Evolutionary conservation across 92 coral and sea anemone genomes (phyloP), one percentile per base, ranked within the genome.

Genomic region (Muricea muricata): DNA sequence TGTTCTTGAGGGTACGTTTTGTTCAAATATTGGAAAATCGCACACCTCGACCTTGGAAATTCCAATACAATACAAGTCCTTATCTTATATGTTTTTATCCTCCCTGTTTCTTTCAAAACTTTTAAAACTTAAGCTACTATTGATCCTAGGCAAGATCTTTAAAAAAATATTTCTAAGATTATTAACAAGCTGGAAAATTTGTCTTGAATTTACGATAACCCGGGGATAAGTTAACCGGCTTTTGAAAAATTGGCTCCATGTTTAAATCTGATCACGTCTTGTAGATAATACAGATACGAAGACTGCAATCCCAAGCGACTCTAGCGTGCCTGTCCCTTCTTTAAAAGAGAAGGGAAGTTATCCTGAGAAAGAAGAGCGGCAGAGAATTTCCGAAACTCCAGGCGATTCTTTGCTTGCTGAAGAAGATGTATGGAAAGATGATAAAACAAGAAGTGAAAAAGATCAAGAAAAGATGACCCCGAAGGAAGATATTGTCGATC

Each of bases 401-500:
- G 18, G 14, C 42, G 23, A 15, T 4, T 25, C 14, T 23, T 13
- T 28, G 48, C 18, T n/a, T 32, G 45, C 4, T 15, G 79, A 31
- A 30, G 61, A 17, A 35, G 73, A 54, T 23, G 41, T 25, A 28
- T 26, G 12, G 17, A n/a, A n/a, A n/a, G n/a, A n/a, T n/a, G n/a
- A 58, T 11, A 42, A 45, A 21, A 25, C 45, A 21, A 21, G 41
- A 25, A 70, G 18, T 6, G 17, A 37, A 39, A 20, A 5, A 1
- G 31, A 73, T 9, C 21, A 68, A 13, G 69, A 24, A 47, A 28
- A 30, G 35, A 13, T 70, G 14, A n/a, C n/a, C 21, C 40, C 42
- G 8, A 68, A 52, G 29, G 86, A 68, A 46, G 63, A 24, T 14
- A 73, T 71, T 18, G 90, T 52, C 3, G 86, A 45, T 10, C 32